Conservation (phyloP, 2,797 vertebrate genomes). For the Heliangelus exortis region DNA sequence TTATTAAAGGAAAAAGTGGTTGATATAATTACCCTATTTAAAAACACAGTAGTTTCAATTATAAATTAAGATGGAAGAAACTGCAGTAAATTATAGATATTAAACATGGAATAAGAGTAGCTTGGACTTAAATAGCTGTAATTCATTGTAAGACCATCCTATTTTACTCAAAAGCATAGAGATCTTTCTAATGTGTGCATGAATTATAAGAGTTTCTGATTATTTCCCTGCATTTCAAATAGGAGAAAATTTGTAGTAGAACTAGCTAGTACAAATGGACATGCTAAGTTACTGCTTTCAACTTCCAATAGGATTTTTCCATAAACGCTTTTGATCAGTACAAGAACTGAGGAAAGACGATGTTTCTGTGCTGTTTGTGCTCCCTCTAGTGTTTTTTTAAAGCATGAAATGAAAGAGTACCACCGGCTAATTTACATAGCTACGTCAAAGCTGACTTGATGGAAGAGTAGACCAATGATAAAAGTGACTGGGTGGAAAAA, state of each 20-base stretch:
- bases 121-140: background rate
- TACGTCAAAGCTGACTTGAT: background rate
- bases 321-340: background rate
- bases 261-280: background rate
- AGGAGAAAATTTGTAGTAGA: background rate
- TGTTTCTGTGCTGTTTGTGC: background rate
- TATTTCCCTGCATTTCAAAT: background rate
- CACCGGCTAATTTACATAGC: accelerated
- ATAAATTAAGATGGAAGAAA: background rate
- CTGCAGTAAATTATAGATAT: background rate
- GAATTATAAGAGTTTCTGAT: background rate
- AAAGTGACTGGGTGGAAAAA: background rate
- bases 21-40: background rate
- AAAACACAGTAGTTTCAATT: background rate
- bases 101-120: background rate
- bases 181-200: background rate
- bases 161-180: background rate
- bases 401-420: background rate
- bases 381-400: constrained; percentile 22
- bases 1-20: background rate
- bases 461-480: background rate
- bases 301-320: background rate
- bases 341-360: background rate
- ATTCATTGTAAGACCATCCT: background rate
- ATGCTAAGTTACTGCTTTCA: background rate